Base-by-base conservation (phyloP, 2,888 invertebrate species). In the Rhamnusium bicolor region DNA sequence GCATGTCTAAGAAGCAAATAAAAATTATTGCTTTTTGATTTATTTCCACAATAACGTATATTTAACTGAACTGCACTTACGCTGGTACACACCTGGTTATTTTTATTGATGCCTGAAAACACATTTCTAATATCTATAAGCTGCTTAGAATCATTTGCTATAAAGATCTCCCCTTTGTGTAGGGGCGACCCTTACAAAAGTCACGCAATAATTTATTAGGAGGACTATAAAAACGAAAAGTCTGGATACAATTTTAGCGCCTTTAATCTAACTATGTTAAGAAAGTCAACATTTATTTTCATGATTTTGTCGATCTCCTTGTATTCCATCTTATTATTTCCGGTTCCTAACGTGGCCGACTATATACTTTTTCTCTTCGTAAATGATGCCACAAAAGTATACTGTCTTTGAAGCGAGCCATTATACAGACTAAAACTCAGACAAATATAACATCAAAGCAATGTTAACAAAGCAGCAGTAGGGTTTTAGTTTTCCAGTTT, bases 171-270 rank as follows among this genome's bases (percentile, higher is more conserved):
- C 74, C 74, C 74, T 53, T 71, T 16, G 19, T 8, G 10, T 1
- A 7, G 47, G 29, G 63, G 63, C 56, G 66, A 73, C 69, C 74
- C 74, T 69, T 69, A 71, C 72, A 54, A 67, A 72, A 77, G 77
- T 77, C 77, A 77, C 75, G 77, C 77, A 71, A 77, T 77, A 75
- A 72, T 77, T 75, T 74, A 77, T 74, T 62, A 67, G 18, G 71
- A 75, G 71, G 77, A 77, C 74, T 73, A 73, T 77, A 73, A 74
- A 76, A 72, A 67, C 71, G 71, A 71, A 66, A 71, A 67, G 73
- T 62, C 63, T 72, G 77, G 71, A 74, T 73, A 72, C 72, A 72
- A 70, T 68, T 74, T 74, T 60, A 67, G 47, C 67, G 68, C 70
- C 72, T 65, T 73, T 74, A 69, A 21, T 61, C 60, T 53, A 29